These are phyloP conservation scores for Himalopsyche anomala DNA, from an alignment of 2,888 invertebrate species.

Conservation along the genomic window DNA sequence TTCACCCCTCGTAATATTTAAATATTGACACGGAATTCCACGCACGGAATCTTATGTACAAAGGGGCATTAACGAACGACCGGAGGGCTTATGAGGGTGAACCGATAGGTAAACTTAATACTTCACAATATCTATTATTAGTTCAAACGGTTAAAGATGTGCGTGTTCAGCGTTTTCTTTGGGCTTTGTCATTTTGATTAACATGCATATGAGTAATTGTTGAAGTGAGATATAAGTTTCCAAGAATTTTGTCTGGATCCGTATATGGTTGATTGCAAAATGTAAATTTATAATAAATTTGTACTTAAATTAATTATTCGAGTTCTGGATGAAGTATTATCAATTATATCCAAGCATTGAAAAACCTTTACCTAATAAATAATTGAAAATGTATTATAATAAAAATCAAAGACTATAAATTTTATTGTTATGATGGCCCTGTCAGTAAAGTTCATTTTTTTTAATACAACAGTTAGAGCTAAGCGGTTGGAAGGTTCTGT, in stretches of 20 bases:
- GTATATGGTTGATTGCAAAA: too few species aligned
- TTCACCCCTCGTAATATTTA: not conserved
- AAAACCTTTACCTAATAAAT: too few species aligned
- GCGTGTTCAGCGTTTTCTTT: not conserved
- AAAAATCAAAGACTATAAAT: too few species aligned
- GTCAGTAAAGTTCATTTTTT: too few species aligned
- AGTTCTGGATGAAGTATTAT: too few species aligned
- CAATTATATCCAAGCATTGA: too few species aligned
- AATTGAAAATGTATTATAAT: too few species aligned
- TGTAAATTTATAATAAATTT: too few species aligned
- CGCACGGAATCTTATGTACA: constrained; percentile 41
- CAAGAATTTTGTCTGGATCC: not conserved
- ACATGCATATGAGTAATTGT: not conserved
- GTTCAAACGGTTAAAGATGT: constrained; percentile 7
- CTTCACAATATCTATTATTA: constrained; percentile 26
- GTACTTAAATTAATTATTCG: too few species aligned
- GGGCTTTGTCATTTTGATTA: constrained; percentile 7
- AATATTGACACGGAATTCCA: constrained; percentile 32
- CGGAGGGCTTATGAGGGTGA: constrained; percentile 29
- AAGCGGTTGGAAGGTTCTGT: too few species aligned
- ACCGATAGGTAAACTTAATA: constrained; percentile 16
- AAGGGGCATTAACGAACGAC: constrained; percentile 11
- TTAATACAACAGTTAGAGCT: too few species aligned
- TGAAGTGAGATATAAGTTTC: not conserved
- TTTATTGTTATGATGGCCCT: too few species aligned